Conservation (phyloP, 2,797 vertebrate genomes). For the Acanthurus leucopareius region DNA sequence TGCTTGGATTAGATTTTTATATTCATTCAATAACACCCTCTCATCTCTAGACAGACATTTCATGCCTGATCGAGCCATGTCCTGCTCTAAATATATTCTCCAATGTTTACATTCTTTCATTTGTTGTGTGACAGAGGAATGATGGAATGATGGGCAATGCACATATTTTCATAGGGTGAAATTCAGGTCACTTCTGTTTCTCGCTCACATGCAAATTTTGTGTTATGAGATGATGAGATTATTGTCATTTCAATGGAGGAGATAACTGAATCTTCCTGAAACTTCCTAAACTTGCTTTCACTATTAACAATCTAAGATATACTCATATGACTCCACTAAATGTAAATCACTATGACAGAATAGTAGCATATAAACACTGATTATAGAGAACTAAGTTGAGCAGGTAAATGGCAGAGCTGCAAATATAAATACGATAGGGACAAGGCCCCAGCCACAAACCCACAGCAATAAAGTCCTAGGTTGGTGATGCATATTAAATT, state of each 20-base stretch:
- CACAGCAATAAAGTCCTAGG: slow-evolving; percentile 1
- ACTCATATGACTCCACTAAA: background rate
- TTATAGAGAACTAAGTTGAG: background rate
- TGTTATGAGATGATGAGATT: background rate
- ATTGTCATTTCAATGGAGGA: background rate
- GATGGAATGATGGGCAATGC: background rate
- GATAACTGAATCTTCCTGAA: background rate
- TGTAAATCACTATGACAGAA: background rate
- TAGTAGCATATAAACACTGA: background rate
- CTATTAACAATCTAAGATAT: background rate
- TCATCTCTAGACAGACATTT: background rate
- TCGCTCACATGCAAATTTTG: accelerated
- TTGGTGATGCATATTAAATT: slow-evolving; percentile 32
- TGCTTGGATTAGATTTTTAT: background rate
- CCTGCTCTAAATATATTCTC: background rate
- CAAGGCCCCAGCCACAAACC: background rate
- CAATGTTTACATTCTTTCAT: too few relatives aligned
- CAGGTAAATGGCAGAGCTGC: background rate
- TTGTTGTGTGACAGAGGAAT: background rate
- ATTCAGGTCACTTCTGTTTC: background rate
- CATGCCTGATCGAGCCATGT: background rate
- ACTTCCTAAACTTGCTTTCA: background rate
- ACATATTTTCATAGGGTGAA: background rate
- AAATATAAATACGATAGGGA: background rate
- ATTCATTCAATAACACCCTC: background rate